phyloP scores from a whole-genome alignment of 2,797 vertebrate genomes.

The Bradypus variegatus region DNA sequence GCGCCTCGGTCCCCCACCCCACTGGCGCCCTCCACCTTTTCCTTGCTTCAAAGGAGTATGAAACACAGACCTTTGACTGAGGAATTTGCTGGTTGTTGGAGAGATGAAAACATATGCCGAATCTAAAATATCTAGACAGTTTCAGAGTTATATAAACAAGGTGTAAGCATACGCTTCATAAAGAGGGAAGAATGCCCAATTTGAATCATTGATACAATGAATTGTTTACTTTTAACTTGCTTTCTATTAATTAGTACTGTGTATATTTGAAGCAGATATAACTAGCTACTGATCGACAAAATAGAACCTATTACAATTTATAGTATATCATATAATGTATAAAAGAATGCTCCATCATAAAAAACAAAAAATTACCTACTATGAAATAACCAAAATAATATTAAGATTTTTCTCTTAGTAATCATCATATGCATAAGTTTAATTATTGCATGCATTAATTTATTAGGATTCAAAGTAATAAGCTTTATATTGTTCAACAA shows the following conservation, averaged over 20 bases:
- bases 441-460: background rate
- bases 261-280: slow-evolving; percentile 16
- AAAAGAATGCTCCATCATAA: background rate
- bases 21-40: background rate
- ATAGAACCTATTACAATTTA: slow-evolving; percentile 18
- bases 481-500: slow-evolving; percentile 32
- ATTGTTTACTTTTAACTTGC: background rate
- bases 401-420: slow-evolving; percentile 7
- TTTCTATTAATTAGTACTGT: background rate
- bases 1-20: background rate
- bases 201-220: background rate
- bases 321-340: background rate
- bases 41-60: background rate
- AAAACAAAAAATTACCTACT: slow-evolving; percentile 27
- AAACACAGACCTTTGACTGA: background rate
- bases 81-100: background rate
- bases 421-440: background rate
- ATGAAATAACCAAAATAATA: slow-evolving; percentile 15
- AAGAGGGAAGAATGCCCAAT: background rate
- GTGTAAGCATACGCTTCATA: background rate
- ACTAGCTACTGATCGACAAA: slow-evolving; percentile 22
- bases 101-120: slow-evolving; percentile 1
- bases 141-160: background rate
- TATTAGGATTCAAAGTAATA: slow-evolving; percentile 17
- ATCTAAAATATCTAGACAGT: background rate